Evolutionary conservation across 2,888 invertebrate species (phyloP).

Genomic region (Parochlus steinenii): DNA sequence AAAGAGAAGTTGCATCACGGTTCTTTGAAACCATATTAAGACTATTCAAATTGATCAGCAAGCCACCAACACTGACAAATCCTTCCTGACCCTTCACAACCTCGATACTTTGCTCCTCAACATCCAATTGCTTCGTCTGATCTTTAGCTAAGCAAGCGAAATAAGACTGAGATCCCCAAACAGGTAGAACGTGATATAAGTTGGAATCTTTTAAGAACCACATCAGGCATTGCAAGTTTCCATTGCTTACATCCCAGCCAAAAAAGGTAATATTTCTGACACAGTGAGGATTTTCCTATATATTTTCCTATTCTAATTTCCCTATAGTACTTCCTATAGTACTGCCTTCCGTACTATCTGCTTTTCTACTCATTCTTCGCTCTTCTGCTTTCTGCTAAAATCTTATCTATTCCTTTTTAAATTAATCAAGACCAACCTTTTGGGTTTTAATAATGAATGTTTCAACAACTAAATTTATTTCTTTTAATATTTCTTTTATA

Average conservation of each 20-base stretch:
- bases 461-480: no score
- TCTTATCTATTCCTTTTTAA: no score
- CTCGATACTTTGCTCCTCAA: background rate
- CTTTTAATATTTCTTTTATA: no score
- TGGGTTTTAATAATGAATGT: no score
- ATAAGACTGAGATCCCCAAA: conserved; percentile 42
- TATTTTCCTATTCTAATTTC: no score
- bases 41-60: background rate
- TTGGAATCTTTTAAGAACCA: conserved; percentile 42
- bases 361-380: no score
- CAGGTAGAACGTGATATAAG: conserved; percentile 43
- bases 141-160: conserved; percentile 45
- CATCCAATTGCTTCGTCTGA: conserved; percentile 19
- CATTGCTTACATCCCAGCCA: conserved; percentile 66
- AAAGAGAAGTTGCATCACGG: background rate
- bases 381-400: no score
- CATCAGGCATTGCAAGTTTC: conserved; percentile 37
- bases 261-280: conserved; percentile 52
- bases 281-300: conserved; percentile 62
- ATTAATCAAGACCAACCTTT: no score
- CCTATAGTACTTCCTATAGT: no score
- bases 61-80: conserved; percentile 5
- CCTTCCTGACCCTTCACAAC: conserved; percentile 3
- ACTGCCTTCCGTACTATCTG: no score
- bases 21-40: conserved; percentile 4